Evolutionary conservation across 2,888 invertebrate species (phyloP), one percentile per base, ranked within the genome.

Genomic region (Leptopilina drosophilae): DNA sequence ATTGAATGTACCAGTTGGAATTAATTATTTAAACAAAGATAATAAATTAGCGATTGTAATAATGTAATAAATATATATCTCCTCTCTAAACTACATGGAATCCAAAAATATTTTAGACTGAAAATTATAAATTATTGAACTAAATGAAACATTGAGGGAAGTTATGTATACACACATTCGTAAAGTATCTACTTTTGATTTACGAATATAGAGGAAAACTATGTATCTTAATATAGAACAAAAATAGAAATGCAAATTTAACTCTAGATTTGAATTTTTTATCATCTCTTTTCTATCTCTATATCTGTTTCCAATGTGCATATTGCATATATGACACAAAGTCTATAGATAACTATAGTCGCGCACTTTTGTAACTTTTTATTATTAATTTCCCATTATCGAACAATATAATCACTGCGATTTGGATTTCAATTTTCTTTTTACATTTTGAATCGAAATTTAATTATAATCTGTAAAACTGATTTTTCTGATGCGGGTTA

Each of bases 221-320:
- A 62, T 59, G 8, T 20, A 62, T 15, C 26, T 69, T 69, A 26
- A 53, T 2, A 69, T 49, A 53, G 14, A 49, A 14, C 69, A 53
- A 53, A 69, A 69, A 69, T 69, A 14, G 69, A 53, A 5, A 33
- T 53, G 12, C 53, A 53, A 7, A 26, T 69, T 53, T 53, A 20
- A 26, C 6, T 14, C 46, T 53, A 49, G 53, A 49, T 26, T 33
- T 69, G 53, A 26, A 53, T 53, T 69, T 53, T 69, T 53, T 12
- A 69, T 12, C 53, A 53, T 26, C 14, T 26, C 53, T 53, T 33
- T 33, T 33, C 1, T 33, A 33, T 4, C 33, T 33, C 33, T 20
- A 69, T n/a, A 26, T 69, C 49, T 53, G 53, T 20, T 26, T 69
- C 14, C 26, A 14, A 49, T 20, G 49, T 14, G 62, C 33, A 33